phyloP scores from a whole-genome alignment of 2,888 invertebrate genomes.

The Tetragnatha montana region DNA sequence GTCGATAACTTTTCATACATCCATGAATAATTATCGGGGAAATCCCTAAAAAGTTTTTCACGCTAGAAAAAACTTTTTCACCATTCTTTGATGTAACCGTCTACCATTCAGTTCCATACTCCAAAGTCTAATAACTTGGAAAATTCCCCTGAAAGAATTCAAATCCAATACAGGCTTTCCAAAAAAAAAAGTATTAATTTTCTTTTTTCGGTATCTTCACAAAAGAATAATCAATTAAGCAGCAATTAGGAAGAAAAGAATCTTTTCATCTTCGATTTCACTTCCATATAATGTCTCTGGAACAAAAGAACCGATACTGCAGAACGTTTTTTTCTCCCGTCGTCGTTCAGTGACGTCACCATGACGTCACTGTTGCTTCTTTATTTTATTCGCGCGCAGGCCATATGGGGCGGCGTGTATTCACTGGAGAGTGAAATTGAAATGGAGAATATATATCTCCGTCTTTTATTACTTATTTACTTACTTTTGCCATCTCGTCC shows the following conservation, averaged over 20 bases:
- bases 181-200: no score
- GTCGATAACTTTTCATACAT: no score
- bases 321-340: background rate
- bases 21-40: no score
- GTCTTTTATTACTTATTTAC: constrained; percentile 22
- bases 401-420: constrained; percentile 48
- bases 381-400: constrained; percentile 37
- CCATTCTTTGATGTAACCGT: no score
- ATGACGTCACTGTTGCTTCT: background rate
- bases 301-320: background rate
- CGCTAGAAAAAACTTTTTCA: no score
- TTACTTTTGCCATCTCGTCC: background rate
- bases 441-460: constrained; percentile 47
- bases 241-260: background rate
- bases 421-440: constrained; percentile 60
- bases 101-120: no score
- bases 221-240: background rate
- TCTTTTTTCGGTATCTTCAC: background rate
- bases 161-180: no score
- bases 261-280: background rate
- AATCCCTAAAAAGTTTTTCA: no score
- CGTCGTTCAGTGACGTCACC: constrained; percentile 39
- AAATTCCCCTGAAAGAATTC: no score
- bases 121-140: no score
- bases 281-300: background rate